Conservation (phyloP, 2,888 invertebrate species). For the Cantharis nigra region DNA sequence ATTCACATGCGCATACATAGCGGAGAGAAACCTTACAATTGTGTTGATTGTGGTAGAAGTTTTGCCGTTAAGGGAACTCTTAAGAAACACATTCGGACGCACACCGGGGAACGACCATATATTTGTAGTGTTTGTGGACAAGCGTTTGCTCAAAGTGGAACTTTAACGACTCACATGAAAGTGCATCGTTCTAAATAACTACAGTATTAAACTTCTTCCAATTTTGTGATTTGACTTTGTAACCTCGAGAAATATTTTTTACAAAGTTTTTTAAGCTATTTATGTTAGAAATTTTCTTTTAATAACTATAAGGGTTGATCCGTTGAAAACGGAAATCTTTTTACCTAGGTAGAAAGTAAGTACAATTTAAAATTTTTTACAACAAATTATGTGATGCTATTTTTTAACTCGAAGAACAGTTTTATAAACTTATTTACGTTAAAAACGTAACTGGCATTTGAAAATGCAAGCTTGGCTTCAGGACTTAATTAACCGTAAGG, state of each 20-base stretch:
- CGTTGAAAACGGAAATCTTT: neutral
- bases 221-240: neutral
- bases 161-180: constrained; percentile 46
- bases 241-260: neutral
- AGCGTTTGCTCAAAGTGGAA: constrained; percentile 45
- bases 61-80: constrained; percentile 47
- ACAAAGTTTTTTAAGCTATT: neutral
- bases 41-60: constrained; percentile 44
- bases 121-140: constrained; percentile 46
- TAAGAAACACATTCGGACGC: constrained; percentile 47
- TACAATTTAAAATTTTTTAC: too few relatives aligned
- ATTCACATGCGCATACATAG: constrained; percentile 46
- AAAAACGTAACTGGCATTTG: too few relatives aligned
- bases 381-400: too few relatives aligned
- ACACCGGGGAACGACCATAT: constrained; percentile 48
- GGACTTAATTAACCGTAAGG: too few relatives aligned
- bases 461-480: too few relatives aligned
- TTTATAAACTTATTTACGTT: too few relatives aligned
- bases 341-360: neutral
- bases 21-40: constrained; percentile 45
- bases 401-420: too few relatives aligned
- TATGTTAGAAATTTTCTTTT: neutral
- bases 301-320: neutral
- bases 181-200: constrained; percentile 41
- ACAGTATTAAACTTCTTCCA: neutral